These are phyloP conservation scores for Malacosoma neustria DNA, from an alignment of 2,888 invertebrate genomes.

Conservation along the genomic window DNA sequence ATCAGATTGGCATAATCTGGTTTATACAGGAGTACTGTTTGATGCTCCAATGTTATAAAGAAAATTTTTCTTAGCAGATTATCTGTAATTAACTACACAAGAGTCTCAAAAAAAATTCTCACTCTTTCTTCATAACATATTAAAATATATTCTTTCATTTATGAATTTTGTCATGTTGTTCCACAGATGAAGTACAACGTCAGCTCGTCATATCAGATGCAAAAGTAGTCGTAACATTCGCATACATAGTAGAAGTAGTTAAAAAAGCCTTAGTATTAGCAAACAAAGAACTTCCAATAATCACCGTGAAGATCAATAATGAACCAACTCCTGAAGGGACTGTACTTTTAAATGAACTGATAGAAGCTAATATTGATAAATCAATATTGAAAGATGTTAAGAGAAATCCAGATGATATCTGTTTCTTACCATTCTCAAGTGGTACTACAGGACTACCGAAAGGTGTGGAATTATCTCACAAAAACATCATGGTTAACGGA, in stretches of 20 bases:
- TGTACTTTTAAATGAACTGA: constrained; percentile 77
- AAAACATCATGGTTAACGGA: constrained; percentile 71
- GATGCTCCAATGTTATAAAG: too few species aligned
- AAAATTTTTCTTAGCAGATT: too few species aligned
- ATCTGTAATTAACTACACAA: too few species aligned
- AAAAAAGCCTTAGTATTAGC: constrained; percentile 62
- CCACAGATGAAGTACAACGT: constrained; percentile 80
- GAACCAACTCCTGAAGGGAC: constrained; percentile 56
- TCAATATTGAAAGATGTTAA: constrained; percentile 63
- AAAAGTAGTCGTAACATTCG: constrained; percentile 77
- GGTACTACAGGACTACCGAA: constrained; percentile 91
- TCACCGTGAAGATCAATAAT: constrained; percentile 57
- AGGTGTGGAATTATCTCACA: constrained; percentile 81
- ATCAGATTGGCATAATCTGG: too few species aligned
- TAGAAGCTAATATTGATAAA: constrained; percentile 71
- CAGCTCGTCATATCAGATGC: constrained; percentile 77
- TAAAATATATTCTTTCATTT: too few species aligned
- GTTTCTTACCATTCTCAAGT: constrained; percentile 87
- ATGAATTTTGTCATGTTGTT: background rate
- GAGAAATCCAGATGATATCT: constrained; percentile 71
- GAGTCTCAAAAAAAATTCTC: too few species aligned
- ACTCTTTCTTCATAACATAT: too few species aligned
- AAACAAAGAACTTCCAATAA: constrained; percentile 68
- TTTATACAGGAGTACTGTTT: too few species aligned
- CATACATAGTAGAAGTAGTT: constrained; percentile 60